phyloP scores from a whole-genome alignment of 2,113 vertebrate genomes.

The Amphiprion ocellaris region DNA sequence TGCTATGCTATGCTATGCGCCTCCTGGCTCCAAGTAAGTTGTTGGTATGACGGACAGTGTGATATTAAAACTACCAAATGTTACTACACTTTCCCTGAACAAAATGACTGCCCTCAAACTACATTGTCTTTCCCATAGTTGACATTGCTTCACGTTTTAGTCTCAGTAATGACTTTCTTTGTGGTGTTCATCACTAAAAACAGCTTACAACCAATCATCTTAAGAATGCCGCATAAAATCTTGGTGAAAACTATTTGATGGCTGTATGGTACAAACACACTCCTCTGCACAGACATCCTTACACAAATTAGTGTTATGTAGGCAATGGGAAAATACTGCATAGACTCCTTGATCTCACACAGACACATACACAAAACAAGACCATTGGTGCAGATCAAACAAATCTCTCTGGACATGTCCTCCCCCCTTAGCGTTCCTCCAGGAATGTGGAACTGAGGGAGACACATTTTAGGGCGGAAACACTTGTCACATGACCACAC shows the following conservation, averaged over 20 bases:
- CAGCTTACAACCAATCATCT: background rate
- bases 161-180: background rate
- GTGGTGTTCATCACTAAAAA: background rate
- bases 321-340: constrained; percentile 14
- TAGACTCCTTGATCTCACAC: constrained; percentile 29
- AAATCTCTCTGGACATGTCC: constrained; percentile 72
- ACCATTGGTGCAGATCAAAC: constrained; percentile 58
- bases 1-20: too few species aligned
- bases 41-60: too few species aligned
- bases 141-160: too few species aligned
- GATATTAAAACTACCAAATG: background rate
- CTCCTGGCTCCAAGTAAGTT: too few species aligned
- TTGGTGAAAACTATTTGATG: background rate
- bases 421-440: constrained; percentile 28
- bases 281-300: constrained; percentile 19
- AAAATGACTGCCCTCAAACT: background rate
- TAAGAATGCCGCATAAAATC: background rate
- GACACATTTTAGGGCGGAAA: constrained; percentile 56
- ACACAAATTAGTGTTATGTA: constrained; percentile 15
- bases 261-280: background rate
- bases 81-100: background rate
- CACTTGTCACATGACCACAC: constrained; percentile 56
- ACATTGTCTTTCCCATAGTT: background rate
- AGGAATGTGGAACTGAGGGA: constrained; percentile 38
- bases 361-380: constrained; percentile 24